phyloP scores from a whole-genome alignment of 2,888 invertebrate species.

The Limnephilus rhombicus region DNA sequence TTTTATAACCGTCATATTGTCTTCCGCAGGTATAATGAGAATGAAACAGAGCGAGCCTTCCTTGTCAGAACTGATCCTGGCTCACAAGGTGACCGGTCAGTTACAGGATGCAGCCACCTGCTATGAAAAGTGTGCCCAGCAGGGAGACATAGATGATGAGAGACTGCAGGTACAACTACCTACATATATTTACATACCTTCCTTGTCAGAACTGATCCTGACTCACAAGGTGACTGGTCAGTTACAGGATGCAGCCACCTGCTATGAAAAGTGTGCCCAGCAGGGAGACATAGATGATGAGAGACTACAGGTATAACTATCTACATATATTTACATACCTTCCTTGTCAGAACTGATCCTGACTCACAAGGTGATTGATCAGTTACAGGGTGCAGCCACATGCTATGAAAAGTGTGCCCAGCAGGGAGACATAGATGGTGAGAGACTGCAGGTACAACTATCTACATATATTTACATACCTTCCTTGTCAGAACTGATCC shows the following conservation, averaged over 20 bases:
- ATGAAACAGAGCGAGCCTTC: constrained; percentile 87
- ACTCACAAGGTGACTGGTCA: constrained; percentile 91
- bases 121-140: constrained; percentile 89
- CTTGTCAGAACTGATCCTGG: constrained; percentile 88
- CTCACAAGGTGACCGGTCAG: constrained; percentile 90
- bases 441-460: constrained; percentile 72
- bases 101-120: constrained; percentile 91
- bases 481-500: constrained; percentile 88
- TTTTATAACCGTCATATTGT: neutral
- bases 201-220: constrained; percentile 88
- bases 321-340: constrained; percentile 71
- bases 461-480: constrained; percentile 71
- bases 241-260: constrained; percentile 90
- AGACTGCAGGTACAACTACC: constrained; percentile 71
- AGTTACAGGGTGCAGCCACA: constrained; percentile 89
- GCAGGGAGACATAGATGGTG: constrained; percentile 75
- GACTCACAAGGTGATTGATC: constrained; percentile 90
- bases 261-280: constrained; percentile 90
- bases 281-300: constrained; percentile 76
- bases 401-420: constrained; percentile 92
- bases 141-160: constrained; percentile 75
- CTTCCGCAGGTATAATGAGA: constrained; percentile 80
- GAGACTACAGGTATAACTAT: constrained; percentile 71
- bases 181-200: constrained; percentile 73
- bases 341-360: constrained; percentile 90